Conservation (phyloP, 2,888 invertebrate species). For the Papilio demoleus region DNA sequence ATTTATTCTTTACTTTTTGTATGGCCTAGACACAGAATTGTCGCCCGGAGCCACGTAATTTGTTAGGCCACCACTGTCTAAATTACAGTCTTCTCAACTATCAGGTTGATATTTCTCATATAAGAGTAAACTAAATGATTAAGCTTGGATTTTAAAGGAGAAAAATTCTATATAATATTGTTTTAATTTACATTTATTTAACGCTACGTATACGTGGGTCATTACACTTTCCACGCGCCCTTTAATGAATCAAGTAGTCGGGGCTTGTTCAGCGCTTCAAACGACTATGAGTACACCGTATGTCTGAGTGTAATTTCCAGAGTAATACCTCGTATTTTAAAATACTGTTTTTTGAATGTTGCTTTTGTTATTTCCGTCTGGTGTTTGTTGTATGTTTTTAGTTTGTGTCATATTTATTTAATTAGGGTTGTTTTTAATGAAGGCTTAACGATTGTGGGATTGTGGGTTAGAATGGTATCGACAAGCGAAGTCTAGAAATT, state of each 20-base stretch:
- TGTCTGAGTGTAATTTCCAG: constrained; percentile 31
- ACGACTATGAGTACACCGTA: constrained; percentile 15
- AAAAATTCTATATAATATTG: neutral
- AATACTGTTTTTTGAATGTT: neutral
- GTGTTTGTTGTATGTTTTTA: neutral
- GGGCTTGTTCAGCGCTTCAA: constrained; percentile 24
- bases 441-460: too few relatives aligned
- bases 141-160: neutral
- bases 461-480: too few relatives aligned
- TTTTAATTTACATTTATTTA: too few relatives aligned
- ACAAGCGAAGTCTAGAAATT: too few relatives aligned
- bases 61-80: too few relatives aligned
- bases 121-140: neutral
- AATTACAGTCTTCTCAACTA: too few relatives aligned
- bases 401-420: too few relatives aligned
- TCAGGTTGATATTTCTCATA: too few relatives aligned
- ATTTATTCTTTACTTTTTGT: too few relatives aligned
- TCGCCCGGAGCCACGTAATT: too few relatives aligned
- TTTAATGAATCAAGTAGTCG: constrained; percentile 29
- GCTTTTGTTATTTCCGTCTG: neutral
- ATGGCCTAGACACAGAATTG: too few relatives aligned
- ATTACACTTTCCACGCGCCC: constrained; percentile 21
- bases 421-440: too few relatives aligned
- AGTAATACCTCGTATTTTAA: neutral
- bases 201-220: neutral